Base-by-base conservation (phyloP, 2,113 vertebrate genomes). In the Amia ocellicauda region DNA sequence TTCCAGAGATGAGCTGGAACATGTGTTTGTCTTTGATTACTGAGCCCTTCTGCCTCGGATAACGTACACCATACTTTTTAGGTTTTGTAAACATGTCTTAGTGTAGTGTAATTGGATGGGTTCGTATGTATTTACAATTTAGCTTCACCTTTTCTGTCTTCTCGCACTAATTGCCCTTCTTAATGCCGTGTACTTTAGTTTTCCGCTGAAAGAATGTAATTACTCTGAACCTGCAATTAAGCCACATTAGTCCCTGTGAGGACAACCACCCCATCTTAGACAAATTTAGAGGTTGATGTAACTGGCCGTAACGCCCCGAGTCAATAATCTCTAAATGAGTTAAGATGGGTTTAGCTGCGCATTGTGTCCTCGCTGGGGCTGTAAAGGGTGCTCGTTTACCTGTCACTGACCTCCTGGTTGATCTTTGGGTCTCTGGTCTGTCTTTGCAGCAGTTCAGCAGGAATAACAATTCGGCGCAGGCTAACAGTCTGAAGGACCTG, bases 401-500 rank as follows among this genome's bases (percentile, higher is more conserved):
- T n/a, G n/a, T n/a, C n/a, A n/a, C n/a, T n/a, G n/a, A n/a, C n/a
- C n/a, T n/a, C n/a, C n/a, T n/a, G n/a, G n/a, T n/a, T n/a, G n/a
- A n/a, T n/a, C n/a, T n/a, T n/a, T n/a, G n/a, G n/a, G 16, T 53
- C 4, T 49, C 61, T 64, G 66, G 66, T 57, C 55, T 61, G 56
- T 56, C 74, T 70, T 19, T 55, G 69, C 87, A 94, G 93, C 92
- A 94, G 69, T 94, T 95, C 88, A 98, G 93, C 78, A 85, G 95
- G 60, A 92, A 90, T 50, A 98, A 98, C 69, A 89, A 84, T 71
- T 94, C 91, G 28, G 81, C 80, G 76, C 95, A 97, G 72, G 89
- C 90, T 55, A 92, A 88, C 86, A 95, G 90, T 78, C 88, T 98
- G 74, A 95, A 95, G 75, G 95, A 98, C 66, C 84, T 97, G 66